Evolutionary conservation across 2,797 vertebrate genomes (phyloP).

Genomic region (Adrianichthys oophorus): DNA sequence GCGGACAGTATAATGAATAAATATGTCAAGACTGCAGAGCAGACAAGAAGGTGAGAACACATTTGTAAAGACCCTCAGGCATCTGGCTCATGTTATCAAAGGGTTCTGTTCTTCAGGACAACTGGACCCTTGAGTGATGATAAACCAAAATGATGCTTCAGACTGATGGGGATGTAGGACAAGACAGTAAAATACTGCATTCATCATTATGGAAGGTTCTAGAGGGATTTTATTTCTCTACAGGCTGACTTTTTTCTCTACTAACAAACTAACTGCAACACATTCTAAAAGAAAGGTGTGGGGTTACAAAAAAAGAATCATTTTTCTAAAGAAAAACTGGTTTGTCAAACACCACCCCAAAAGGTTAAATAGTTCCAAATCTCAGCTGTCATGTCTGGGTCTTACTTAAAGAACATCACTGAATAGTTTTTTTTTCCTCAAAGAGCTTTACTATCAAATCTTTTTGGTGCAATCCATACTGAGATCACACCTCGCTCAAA

Average conservation of each 20-base stretch:
- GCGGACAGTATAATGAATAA: slow-evolving; percentile 54
- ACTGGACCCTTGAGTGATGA: background rate
- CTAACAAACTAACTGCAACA: too few relatives aligned
- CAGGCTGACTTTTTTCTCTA: background rate
- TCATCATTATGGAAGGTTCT: background rate
- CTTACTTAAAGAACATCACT: slow-evolving; percentile 25
- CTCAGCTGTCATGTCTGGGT: slow-evolving; percentile 16
- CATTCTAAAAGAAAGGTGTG: background rate
- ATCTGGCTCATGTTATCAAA: too few relatives aligned
- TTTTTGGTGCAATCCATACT: slow-evolving; percentile 28
- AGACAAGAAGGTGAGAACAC: slow-evolving; percentile 14
- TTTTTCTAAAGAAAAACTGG: too few relatives aligned
- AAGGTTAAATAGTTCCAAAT: slow-evolving; percentile 18
- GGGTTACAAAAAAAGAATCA: background rate
- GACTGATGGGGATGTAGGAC: slow-evolving; percentile 12
- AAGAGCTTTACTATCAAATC: slow-evolving; percentile 31
- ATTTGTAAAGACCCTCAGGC: too few relatives aligned
- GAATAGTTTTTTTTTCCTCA: slow-evolving; percentile 25
- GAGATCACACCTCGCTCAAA: slow-evolving; percentile 50
- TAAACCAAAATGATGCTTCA: slow-evolving; percentile 1
- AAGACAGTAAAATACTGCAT: slow-evolving; percentile 4
- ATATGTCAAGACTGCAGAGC: slow-evolving; percentile 39
- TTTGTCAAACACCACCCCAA: background rate
- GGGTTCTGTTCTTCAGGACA: too few relatives aligned
- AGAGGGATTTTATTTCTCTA: background rate